Evolutionary conservation across 2,797 vertebrate species (phyloP), one percentile per base, ranked within the genome.

Genomic region (Carcharodon carcharias): DNA sequence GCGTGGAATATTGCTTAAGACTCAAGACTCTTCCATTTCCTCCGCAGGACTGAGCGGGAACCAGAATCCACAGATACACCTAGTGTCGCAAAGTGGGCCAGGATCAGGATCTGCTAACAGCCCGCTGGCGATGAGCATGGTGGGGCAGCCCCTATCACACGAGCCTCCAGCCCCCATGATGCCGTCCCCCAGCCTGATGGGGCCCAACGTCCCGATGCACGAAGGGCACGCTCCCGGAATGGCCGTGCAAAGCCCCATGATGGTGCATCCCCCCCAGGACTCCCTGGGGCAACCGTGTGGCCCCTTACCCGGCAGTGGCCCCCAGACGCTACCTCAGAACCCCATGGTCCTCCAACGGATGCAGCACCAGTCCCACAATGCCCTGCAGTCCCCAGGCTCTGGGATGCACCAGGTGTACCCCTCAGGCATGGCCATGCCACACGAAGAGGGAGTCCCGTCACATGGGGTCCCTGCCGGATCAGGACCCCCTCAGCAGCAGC

Each of bases 111-210:
- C 98, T 50, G 98, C 98, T 58, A 99, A 99, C 97, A 99, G 99
- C 97, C 99, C 99, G 67, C 98, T 99, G 98, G 98, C 98, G 96
- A 98, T 99, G 97, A 98, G 98, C 96, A 98, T 98, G 96, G 96
- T 82, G 96, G 99, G 98, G 97, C 98, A 98, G 96, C 98, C 98
- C 96, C 98, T 99, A 96, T 98, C 99, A 91, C 99, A 99, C 0
- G 99, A 99, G 40, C 97, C 98, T 65, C 97, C 98, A 0, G 98
- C 98, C 28, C 97, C 99, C 88, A 98, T 98, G 97, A 97, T 99
- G 96, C 98, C 98, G 96, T 99, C 99, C 87, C 98, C 99, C 0
- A 99, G 98, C 96, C 98, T 98, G 18, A 98, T 99, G 98, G 97
- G 98, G 96, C 97, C 98, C 97, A 98, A 98, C 97, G 98, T 99